Evolutionary conservation across 2,888 invertebrate genomes (phyloP), one percentile per base, ranked within the genome.

Genomic region (Schizotus pectinicornis): DNA sequence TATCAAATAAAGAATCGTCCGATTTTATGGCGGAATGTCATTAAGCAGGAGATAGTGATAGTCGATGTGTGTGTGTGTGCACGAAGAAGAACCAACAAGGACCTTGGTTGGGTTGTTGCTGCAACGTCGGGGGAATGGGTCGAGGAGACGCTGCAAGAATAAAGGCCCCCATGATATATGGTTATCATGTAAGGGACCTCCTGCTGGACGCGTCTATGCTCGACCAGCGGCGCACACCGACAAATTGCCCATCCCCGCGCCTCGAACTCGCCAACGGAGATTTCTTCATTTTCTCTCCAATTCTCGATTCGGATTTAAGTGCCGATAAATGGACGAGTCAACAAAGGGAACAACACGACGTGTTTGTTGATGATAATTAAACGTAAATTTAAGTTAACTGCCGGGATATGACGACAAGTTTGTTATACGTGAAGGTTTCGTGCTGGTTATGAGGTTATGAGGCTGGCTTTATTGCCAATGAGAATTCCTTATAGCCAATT

Each of bases 401-500:
- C 57, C 55, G 56, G 58, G 49, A 59, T 61, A 65, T 56, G 60
- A 60, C 65, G 63, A 63, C 63, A 59, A 58, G 56, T 62, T 63
- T 60, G 61, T 56, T 22, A 22, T 22, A 22, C 22, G 22, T 22
- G 22, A 22, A 22, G 63, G 57, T 62, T 63, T 64, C 66, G 65
- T 68, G 66, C 66, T 50, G 63, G 63, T 68, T 68, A 68, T 68
- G 68, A 38, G 60, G 49, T 60, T 57, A 56, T 43, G 59, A 61
- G 67, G 59, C 34, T 33, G 12, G 45, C 43, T 53, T 53, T 53
- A 53, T 59, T 59, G 59, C 59, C 64, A 59, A 61, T 61, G 63
- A 59, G 64, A 65, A 67, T 67, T 63, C 62, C 63, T 63, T 61
- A 62, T 62, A 47, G 61, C 51, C 67, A 62, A 63, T 65, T 64